A percentile compares a stretch with the other conserved stretches of the same genome.
These are phyloP conservation scores for Pipistrellus kuhlii DNA, from an alignment of 2,797 vertebrate genomes.

Conservation along the genomic window DNA sequence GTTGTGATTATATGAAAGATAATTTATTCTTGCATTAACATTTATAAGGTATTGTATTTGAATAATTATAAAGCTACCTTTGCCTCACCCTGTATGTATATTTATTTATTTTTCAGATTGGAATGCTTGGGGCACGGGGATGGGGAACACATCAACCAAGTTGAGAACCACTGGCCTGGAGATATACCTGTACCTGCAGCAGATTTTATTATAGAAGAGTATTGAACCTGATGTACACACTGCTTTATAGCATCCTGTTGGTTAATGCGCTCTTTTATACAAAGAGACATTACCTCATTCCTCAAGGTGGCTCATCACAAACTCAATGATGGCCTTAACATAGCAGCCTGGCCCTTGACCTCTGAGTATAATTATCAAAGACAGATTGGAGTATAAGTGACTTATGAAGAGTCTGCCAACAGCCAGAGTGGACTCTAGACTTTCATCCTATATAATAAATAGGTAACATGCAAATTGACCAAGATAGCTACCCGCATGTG, in stretches of 20 bases:
- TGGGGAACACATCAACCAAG: background rate
- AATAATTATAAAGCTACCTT: background rate
- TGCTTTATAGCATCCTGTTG: background rate
- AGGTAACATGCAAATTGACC: too few relatives aligned
- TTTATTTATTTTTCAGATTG: background rate
- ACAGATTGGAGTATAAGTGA: background rate
- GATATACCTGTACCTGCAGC: background rate
- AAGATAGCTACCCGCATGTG: too few relatives aligned
- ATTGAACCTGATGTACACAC: accelerated
- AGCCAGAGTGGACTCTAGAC: background rate
- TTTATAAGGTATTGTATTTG: background rate
- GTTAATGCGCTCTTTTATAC: background rate
- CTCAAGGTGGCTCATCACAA: background rate
- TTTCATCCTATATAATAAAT: background rate
- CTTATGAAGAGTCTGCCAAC: background rate
- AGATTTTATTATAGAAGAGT: background rate
- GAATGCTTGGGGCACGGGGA: background rate
- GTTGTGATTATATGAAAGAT: background rate
- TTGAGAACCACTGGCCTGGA: background rate
- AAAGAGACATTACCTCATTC: background rate
- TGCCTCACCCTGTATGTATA: background rate
- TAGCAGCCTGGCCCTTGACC: background rate
- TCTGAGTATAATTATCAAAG: background rate
- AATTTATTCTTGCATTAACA: background rate
- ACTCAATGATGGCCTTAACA: background rate